phyloP scores from a whole-genome alignment of 2,888 invertebrate species.

The Caenorhabditis doughertyi region DNA sequence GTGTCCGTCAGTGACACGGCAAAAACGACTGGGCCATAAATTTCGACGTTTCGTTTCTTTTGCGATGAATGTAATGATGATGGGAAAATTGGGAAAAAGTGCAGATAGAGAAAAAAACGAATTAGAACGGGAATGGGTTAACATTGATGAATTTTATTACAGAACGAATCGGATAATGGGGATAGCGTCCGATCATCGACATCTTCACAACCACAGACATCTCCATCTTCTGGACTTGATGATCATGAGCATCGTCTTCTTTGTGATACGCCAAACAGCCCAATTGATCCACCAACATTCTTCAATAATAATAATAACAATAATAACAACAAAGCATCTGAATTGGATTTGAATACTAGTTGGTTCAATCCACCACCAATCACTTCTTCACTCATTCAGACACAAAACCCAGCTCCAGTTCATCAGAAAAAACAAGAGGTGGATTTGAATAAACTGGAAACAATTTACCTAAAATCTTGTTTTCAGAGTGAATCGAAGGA shows the following conservation, averaged over 20 bases:
- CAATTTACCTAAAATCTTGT: not conserved
- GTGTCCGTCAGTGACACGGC: constrained; percentile 51
- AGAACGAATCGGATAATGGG: constrained; percentile 66
- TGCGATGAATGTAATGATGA: constrained; percentile 56
- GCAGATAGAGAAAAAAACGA: not conserved
- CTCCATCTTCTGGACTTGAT: constrained; percentile 60
- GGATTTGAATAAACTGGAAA: not conserved
- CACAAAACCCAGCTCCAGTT: constrained; percentile 29
- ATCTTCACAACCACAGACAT: constrained; percentile 68
- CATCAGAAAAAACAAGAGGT: constrained; percentile 59
- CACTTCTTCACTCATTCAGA: constrained; percentile 29
- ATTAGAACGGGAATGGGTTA: constrained; percentile 15
- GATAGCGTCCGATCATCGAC: constrained; percentile 70
- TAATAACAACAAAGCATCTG: constrained; percentile 13
- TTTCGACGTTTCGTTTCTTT: constrained; percentile 45
- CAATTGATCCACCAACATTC: constrained; percentile 50
- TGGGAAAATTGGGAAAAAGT: constrained; percentile 45
- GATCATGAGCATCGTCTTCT: constrained; percentile 63
- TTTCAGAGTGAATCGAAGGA: constrained; percentile 53
- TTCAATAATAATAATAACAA: constrained; percentile 60
- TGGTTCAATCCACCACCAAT: constrained; percentile 63
- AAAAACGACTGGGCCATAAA: constrained; percentile 64
- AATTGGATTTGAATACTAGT: constrained; percentile 48
- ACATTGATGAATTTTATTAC: constrained; percentile 27
- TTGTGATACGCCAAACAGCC: constrained; percentile 56